Conservation (phyloP, 2,888 invertebrate species). For the Dasypogon diadema region DNA sequence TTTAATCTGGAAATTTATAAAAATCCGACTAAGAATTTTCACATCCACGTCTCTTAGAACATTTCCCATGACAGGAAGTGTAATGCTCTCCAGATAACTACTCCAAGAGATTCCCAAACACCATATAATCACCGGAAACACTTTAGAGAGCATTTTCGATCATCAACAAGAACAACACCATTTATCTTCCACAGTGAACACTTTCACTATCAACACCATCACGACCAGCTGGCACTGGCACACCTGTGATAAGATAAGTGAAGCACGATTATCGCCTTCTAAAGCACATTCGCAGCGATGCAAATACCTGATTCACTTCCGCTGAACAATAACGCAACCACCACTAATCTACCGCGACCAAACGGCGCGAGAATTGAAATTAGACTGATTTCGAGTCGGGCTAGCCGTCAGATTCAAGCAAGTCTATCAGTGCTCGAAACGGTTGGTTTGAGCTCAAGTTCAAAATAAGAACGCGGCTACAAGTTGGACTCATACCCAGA, state of each 20-base stretch:
- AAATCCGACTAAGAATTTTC: slow-evolving; percentile 1
- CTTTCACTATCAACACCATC: slow-evolving; percentile 36
- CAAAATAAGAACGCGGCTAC: slow-evolving; percentile 34
- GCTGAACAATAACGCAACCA: neutral
- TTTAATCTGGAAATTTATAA: neutral
- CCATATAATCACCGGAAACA: neutral
- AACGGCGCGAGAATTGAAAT: slow-evolving; percentile 35
- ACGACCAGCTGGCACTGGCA: neutral
- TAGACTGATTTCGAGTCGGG: slow-evolving; percentile 34
- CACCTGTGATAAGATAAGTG: slow-evolving; percentile 1
- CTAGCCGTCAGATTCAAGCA: slow-evolving; percentile 7
- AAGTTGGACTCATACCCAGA: neutral
- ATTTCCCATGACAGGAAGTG: neutral
- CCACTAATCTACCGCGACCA: slow-evolving; percentile 8
- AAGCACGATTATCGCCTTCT: neutral
- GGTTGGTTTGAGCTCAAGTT: slow-evolving; percentile 22
- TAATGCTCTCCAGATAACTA: neutral
- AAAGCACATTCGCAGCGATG: neutral
- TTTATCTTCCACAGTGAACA: neutral
- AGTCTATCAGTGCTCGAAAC: slow-evolving; percentile 18
- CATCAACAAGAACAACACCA: neutral
- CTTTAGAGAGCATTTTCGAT: neutral
- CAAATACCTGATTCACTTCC: neutral
- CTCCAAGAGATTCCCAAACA: neutral
- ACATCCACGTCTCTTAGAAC: neutral